Evolutionary conservation across 2,797 vertebrate genomes (phyloP), one percentile per base, ranked within the genome.

Genomic region (Coluber constrictor): DNA sequence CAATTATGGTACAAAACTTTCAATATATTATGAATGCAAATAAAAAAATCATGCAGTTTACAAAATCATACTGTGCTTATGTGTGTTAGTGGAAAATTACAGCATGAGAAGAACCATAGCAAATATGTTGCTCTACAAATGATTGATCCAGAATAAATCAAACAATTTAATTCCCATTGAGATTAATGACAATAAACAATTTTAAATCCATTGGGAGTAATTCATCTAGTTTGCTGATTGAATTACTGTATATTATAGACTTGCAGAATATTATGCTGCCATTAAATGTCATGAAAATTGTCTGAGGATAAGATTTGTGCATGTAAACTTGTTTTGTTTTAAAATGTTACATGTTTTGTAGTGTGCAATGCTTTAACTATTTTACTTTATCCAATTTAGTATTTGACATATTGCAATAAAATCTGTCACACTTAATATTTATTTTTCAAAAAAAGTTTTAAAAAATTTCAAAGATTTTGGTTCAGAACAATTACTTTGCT

Each of bases 251-350:
- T 88, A 91, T 87, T 93, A 88, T 20, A 60, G 51, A 74, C 56
- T 18, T 70, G 13, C 60, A 90, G 0, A 60, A 29, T 91, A 27
- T 93, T 90, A 5, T 3, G 0, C 87, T 94, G 91, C 90, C 93
- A 89, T 43, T 94, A 90, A 94, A 92, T 57, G 54, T 63, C 83
- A 89, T 93, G 88, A 95, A 94, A 92, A 94, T 95, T 83, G 92
- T 47, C 90, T 83, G 59, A 37, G 37, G 37, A 47, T 47, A 59
- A 95, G 59, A 32, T 95, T 93, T 95, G 90, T 91, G 93, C 94
- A 54, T 95, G 23, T 96, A 95, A 57, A 96, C 95, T 96, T 96
- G 96, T 94, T 94, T 92, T 94, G 92, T 94, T 96, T 95, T 90
- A 95, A 97, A 96, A 79, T 92, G 92, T 92, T 91, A 86, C 90